Base-by-base conservation (phyloP, 92 coral and sea anemone species). In the Bergia sp. region DNA sequence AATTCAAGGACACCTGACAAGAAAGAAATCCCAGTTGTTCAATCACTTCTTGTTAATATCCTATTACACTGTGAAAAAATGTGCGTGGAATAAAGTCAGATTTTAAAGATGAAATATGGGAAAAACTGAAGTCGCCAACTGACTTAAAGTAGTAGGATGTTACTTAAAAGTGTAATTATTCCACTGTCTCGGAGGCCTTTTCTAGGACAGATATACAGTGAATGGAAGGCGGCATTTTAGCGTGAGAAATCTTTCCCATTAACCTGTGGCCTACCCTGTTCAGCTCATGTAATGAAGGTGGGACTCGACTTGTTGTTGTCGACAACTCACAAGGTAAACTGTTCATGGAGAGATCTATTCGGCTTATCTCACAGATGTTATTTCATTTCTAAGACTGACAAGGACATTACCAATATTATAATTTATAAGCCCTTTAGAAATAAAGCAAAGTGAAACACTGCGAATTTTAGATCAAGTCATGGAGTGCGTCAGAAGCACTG, bases 41-140 rank as follows among this genome's bases (percentile, higher is more conserved):
- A 37, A 66, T 57, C 44, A 71, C 45, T 84, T 36, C 40, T 45
- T 71, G 64, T 71, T 67, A 45, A 79, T 73, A 71, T 71, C 15
- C 10, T 15, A 73, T 82, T 65, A 43, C 86, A 42, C 40, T 82
- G 29, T 29, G 77, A 71, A 82, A 67, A 82, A 11, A 58, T 43
- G 43, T 67, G 87, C 58, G 58, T 83, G 87, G 87, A 83, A 72
- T 45, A 83, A 72, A 83, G 41, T 67, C 77, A 40, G 50, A 45
- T 45, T 45, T 45, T 45, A 45, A 45, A 45, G 9, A 45, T 10
- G 50, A 45, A 45, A 10, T 74, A 3, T 7, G 47, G 29, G 45
- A 74, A 20, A 72, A 37, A 37, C 38, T 39, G 53, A 29, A 29
- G 42, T 36, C 41, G 13, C 10, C 58, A 72, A 29, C 39, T 7